Conservation (phyloP, 2,113 vertebrate genomes). For the Takifugu flavidus region DNA sequence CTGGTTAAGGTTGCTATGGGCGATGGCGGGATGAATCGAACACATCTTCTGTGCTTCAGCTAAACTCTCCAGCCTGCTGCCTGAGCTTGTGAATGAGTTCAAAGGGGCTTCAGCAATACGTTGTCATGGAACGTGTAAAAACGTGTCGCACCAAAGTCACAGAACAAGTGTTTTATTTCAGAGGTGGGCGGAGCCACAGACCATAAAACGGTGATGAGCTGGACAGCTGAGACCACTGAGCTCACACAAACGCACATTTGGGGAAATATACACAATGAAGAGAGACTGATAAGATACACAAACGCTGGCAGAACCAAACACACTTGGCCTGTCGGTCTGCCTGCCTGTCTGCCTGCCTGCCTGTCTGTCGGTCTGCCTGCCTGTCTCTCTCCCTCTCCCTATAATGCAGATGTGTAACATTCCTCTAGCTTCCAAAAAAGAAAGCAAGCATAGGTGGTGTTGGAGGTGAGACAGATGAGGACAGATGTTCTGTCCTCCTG, state of each 20-base stretch:
- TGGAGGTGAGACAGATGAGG: constrained; percentile 33
- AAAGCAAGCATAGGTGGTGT: constrained; percentile 20
- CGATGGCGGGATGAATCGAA: no score
- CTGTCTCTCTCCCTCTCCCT: background rate
- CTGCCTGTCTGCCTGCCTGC: background rate
- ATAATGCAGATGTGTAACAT: constrained; percentile 61
- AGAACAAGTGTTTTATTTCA: no score
- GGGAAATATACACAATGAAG: constrained; percentile 6
- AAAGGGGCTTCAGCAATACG: no score
- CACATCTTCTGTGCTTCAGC: no score
- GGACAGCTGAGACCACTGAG: background rate
- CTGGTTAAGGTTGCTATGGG: no score
- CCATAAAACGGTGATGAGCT: background rate
- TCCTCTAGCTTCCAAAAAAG: constrained; percentile 46
- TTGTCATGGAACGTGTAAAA: no score
- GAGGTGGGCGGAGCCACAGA: background rate
- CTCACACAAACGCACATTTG: background rate
- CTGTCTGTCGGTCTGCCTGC: background rate
- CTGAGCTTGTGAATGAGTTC: no score
- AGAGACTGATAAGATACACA: constrained; percentile 22
- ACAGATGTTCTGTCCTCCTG: constrained; percentile 15
- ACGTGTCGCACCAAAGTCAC: no score
- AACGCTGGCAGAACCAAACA: constrained; percentile 2
- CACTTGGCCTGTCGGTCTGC: background rate
- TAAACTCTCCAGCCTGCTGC: no score